phyloP scores from a whole-genome alignment of 2,797 vertebrate species.

The Sebastes steindachneri region DNA sequence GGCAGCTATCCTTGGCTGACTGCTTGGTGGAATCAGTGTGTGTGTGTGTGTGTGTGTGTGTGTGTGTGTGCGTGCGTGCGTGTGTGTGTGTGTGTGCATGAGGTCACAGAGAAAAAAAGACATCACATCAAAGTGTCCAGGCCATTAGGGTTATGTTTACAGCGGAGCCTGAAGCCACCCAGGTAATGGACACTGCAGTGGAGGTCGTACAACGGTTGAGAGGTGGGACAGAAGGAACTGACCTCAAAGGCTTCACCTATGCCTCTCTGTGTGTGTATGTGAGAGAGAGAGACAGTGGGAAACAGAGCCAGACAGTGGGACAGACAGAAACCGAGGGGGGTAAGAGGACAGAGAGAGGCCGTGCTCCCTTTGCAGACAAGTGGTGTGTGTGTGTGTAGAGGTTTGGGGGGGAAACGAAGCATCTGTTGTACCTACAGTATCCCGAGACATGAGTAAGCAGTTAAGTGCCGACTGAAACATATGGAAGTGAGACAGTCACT shows the following conservation, averaged over 20 bases:
- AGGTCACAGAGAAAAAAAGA: conserved; percentile 52
- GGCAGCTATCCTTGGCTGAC: conserved; percentile 43
- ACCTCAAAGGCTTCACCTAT: conserved; percentile 30
- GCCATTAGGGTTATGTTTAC: conserved; percentile 56
- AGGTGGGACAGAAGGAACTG: conserved; percentile 7
- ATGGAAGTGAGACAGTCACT: conserved; percentile 41
- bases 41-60: neutral
- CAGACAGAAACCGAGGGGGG: neutral
- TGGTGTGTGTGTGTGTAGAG: neutral
- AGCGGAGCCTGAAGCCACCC: conserved; percentile 50
- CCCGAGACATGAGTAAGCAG: conserved; percentile 44
- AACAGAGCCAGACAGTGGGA: conserved; percentile 4
- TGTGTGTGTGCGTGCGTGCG: neutral
- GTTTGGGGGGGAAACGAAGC: neutral
- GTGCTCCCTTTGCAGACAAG: neutral
- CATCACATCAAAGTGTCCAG: conserved; percentile 46
- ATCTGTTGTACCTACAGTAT: conserved; percentile 33
- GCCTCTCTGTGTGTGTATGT: neutral
- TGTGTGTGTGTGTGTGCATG: neutral
- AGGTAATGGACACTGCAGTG: conserved; percentile 35
- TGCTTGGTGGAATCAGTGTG: conserved; percentile 19
- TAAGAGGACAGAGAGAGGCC: neutral
- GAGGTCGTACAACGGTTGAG: conserved; percentile 13
- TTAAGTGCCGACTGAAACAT: conserved; percentile 26
- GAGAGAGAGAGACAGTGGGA: neutral